Evolutionary conservation across 2,797 vertebrate species (phyloP).

Genomic region (Prunella strophiata): DNA sequence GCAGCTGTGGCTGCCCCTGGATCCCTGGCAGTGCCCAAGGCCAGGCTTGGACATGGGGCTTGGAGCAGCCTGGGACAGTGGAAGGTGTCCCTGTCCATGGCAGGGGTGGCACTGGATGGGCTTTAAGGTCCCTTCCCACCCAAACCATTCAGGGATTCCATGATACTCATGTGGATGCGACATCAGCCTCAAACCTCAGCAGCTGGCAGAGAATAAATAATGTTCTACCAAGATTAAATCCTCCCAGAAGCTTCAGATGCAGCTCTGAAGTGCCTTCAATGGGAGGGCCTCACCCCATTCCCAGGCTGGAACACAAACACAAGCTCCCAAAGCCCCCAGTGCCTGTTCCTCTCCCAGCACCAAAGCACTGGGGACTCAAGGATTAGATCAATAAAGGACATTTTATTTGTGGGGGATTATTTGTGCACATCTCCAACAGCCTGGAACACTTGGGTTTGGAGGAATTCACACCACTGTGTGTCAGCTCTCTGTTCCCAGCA

Average conservation of each 20-base stretch:
- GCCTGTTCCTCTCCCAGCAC: background rate
- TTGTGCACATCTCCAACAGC: background rate
- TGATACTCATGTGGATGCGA: fast-evolving
- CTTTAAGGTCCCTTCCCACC: background rate
- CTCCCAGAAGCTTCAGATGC: background rate
- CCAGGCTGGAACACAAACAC: background rate
- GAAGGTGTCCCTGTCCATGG: background rate
- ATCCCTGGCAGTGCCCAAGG: background rate
- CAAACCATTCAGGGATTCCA: background rate
- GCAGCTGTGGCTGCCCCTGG: background rate
- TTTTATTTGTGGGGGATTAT: background rate
- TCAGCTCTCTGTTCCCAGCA: background rate
- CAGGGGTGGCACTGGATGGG: fast-evolving
- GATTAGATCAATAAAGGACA: background rate
- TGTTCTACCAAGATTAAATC: background rate
- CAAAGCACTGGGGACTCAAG: background rate
- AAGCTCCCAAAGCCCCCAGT: background rate
- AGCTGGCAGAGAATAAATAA: background rate
- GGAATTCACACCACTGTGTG: fast-evolving
- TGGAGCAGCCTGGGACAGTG: background rate
- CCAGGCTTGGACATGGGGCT: background rate
- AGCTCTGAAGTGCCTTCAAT: fast-evolving
- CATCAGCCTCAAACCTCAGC: background rate
- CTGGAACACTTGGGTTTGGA: background rate
- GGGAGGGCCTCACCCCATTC: background rate